phyloP scores from a whole-genome alignment of 2,113 vertebrate species.

The Ahaetulla prasina region DNA sequence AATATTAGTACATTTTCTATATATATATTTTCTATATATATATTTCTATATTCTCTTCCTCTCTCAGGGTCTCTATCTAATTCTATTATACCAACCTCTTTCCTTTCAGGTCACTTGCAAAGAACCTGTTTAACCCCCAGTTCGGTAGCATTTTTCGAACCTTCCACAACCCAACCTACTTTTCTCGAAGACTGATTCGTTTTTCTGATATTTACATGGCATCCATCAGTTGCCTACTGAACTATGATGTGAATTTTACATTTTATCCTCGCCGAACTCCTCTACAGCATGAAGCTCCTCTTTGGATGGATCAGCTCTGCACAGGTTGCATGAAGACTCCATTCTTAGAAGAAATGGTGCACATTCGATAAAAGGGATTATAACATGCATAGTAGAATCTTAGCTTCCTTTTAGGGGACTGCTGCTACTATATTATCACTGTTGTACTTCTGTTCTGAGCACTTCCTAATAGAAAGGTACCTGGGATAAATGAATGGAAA shows the following conservation, averaged over 20 bases:
- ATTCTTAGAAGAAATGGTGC: constrained; percentile 78
- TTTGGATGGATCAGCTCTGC: constrained; percentile 84
- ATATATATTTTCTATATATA: no score
- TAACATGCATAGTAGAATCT: neutral
- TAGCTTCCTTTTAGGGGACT: neutral
- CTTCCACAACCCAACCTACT: constrained; percentile 81
- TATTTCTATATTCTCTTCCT: neutral
- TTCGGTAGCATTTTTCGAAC: constrained; percentile 82
- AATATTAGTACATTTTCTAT: neutral
- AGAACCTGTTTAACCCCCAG: constrained; percentile 79
- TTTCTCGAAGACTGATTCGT: constrained; percentile 74
- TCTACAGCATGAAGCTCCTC: constrained; percentile 76
- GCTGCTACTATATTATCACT: constrained; percentile 10
- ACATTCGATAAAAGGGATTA: constrained; percentile 71
- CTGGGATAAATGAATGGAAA: neutral
- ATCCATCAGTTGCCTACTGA: constrained; percentile 77
- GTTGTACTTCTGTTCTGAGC: constrained; percentile 27
- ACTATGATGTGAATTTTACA: constrained; percentile 76
- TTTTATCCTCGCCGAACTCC: constrained; percentile 80
- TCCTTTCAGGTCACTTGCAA: constrained; percentile 69
- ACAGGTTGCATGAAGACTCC: constrained; percentile 82
- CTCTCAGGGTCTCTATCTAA: neutral
- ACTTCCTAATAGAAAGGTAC: constrained; percentile 18
- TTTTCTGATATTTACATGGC: constrained; percentile 83
- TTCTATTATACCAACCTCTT: neutral